Evolutionary conservation across 2,888 invertebrate species (phyloP), one percentile per base, ranked within the genome.

Genomic region (Calameuta filiformis): DNA sequence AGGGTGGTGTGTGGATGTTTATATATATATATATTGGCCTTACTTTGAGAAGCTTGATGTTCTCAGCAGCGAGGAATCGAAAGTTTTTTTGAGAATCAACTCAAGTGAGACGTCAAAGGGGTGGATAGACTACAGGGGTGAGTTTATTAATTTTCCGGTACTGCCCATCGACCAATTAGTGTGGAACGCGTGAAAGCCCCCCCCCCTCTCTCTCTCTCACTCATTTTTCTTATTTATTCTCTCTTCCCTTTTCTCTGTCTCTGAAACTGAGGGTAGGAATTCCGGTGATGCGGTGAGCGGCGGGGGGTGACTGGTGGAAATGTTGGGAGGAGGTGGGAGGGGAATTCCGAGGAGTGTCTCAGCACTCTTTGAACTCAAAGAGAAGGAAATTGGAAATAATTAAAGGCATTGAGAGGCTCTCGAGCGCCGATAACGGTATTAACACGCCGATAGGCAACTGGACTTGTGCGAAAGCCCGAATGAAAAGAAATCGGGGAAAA

Each of bases 401-500:
- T 89, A 87, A 89, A 88, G 88, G 87, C 85, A 87, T 86, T 85
- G 86, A 88, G 86, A 87, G 85, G 85, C 87, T 84, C 79, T 83
- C 83, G 83, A 88, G 87, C 84, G 80, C 85, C 84, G 87, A 87
- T 87, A 87, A 87, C 83, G 83, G 83, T 80, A 85, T 86, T 84
- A 87, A 86, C 83, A 84, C 85, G 82, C 79, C 71, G 81, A 76
- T 84, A 83, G 80, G 81, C 82, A 81, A 79, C 75, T 15, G 40
- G 40, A 15, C 40, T 15, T 15, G 15, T 40, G 40, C 15, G 40
- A 40, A 40, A 40, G 81, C 75, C 73, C 79, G 83, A 77, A 81
- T 82, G 79, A 81, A 76, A 78, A 81, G 81, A 76, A 75, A 33
- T 40, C 73, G 68, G 74, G 74, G 73, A 76, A 76, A 77, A 76